A percentile compares a stretch with the other conserved stretches of the same genome.
Conservation (phyloP, 2,113 vertebrate species). For the Muntiacus reevesi region DNA sequence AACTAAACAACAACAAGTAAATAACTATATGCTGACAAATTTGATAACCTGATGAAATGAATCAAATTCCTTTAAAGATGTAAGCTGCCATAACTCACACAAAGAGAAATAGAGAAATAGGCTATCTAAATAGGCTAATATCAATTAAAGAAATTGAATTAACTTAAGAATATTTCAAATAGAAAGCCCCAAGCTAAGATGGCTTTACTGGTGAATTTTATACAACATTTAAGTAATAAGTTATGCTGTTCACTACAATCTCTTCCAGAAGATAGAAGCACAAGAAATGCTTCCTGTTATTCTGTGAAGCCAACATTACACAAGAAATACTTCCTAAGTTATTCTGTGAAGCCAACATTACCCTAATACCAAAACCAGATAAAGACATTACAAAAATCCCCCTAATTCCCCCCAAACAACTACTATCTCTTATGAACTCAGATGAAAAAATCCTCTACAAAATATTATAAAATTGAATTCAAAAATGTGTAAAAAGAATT, state of each 20-base stretch:
- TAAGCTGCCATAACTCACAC: not conserved
- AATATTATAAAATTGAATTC: not conserved
- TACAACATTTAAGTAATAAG: not conserved
- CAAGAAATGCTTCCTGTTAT: not conserved
- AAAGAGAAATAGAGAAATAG: not conserved
- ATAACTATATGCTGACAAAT: not conserved
- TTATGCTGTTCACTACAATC: not conserved
- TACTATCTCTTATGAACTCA: not conserved
- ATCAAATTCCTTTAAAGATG: not conserved
- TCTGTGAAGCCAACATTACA: not conserved
- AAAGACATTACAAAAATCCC: not conserved
- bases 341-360: not conserved
- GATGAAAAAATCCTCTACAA: not conserved
- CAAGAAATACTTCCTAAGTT: not conserved
- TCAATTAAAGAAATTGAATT: not conserved
- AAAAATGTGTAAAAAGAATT: not conserved
- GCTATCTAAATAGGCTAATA: not conserved
- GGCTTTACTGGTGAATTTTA: not conserved
- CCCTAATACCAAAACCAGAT: not conserved
- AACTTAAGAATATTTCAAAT: not conserved
- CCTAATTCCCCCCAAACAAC: not conserved
- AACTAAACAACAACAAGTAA: not conserved
- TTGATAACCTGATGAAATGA: not conserved
- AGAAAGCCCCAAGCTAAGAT: not conserved
- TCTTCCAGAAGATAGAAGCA: not conserved